Conservation (phyloP, 2,888 invertebrate genomes). For the Drosophila engyochracea region DNA sequence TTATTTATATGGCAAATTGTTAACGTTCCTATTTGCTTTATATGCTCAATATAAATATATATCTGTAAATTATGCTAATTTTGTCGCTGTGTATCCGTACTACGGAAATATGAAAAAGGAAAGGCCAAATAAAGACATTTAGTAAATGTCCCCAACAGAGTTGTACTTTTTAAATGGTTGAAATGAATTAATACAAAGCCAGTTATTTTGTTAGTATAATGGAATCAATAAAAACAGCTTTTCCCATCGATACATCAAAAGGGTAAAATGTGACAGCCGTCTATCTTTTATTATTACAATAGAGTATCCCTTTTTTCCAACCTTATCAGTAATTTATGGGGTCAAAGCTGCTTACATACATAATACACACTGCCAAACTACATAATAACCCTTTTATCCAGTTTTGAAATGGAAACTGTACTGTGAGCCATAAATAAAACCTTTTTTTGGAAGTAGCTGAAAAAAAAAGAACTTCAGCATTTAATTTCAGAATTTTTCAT, state of each 20-base stretch:
- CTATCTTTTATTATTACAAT: neutral
- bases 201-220: neutral
- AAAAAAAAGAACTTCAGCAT: neutral
- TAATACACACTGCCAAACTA: neutral
- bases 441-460: neutral
- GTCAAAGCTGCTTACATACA: neutral
- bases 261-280: neutral
- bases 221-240: neutral
- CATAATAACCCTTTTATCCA: neutral
- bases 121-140: neutral
- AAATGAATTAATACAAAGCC: neutral
- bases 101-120: neutral
- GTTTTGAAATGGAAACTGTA: neutral
- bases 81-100: neutral
- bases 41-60: neutral
- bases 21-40: neutral
- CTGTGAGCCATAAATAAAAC: neutral
- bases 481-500: neutral
- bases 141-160: neutral
- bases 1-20: conserved; percentile 33
- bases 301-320: neutral
- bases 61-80: neutral
- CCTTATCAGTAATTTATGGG: neutral
- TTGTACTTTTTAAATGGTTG: neutral
- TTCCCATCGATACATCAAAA: neutral